Conservation (phyloP, 2,113 vertebrate species). For the Burhinus oedicnemus region DNA sequence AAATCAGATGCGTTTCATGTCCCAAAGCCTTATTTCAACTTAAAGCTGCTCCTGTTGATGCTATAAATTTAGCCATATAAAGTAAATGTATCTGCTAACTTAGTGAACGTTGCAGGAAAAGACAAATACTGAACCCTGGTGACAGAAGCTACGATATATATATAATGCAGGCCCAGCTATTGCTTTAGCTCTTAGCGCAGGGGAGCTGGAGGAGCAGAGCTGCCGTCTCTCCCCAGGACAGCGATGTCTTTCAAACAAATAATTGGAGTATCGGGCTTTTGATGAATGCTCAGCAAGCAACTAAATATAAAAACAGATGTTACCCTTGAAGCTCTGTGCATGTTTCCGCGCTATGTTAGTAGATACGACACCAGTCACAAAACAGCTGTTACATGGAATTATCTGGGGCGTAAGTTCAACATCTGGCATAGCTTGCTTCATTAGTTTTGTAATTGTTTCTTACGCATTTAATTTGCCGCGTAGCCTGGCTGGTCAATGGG, state of each 20-base stretch:
- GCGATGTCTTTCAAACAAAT: neutral
- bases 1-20: neutral
- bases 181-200: neutral
- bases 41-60: neutral
- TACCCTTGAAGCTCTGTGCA: neutral
- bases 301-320: neutral
- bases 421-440: neutral
- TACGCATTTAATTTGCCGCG: neutral
- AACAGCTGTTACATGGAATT: neutral
- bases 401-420: neutral
- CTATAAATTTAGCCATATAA: neutral
- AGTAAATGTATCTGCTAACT: neutral
- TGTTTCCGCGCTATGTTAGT: fast-evolving
- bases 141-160: neutral
- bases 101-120: neutral
- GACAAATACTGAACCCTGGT: neutral
- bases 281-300: neutral
- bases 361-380: neutral
- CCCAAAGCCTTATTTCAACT: neutral
- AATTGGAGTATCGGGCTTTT: neutral
- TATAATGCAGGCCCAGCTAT: neutral
- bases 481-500: neutral
- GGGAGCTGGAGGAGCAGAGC: neutral
- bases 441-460: neutral
- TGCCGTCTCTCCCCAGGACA: neutral